Evolutionary conservation across 2,113 vertebrate species (phyloP).

Genomic region (Chloropsis hardwickii): DNA sequence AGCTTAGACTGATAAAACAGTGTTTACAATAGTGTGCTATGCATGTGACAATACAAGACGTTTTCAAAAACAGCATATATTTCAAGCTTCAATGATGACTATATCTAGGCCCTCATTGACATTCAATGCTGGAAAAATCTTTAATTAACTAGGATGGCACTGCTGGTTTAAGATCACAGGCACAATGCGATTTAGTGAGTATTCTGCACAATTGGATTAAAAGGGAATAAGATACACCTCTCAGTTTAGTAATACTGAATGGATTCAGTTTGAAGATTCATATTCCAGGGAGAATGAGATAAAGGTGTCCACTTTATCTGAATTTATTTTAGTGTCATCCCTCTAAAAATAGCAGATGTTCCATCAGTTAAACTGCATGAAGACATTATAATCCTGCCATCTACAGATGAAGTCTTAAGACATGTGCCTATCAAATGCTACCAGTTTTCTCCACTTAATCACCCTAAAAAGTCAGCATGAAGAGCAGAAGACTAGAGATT

Average conservation of each 20-base stretch:
- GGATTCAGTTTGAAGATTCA: background rate
- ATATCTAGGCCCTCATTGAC: conserved; percentile 3
- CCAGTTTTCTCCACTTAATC: background rate
- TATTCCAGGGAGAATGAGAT: background rate
- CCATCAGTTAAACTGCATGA: background rate
- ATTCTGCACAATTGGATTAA: conserved; percentile 40
- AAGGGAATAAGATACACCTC: background rate
- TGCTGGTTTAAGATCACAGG: background rate
- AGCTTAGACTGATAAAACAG: conserved; percentile 35
- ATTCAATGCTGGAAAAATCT: conserved; percentile 14
- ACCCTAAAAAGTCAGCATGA: background rate
- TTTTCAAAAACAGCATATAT: background rate
- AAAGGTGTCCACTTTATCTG: conserved; percentile 3
- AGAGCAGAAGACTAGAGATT: background rate
- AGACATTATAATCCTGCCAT: background rate
- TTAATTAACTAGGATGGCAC: conserved; percentile 32
- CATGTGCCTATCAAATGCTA: background rate
- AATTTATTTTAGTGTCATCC: background rate
- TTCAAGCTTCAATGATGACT: background rate
- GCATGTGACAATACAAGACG: conserved; percentile 23
- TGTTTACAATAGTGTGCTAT: conserved; percentile 27
- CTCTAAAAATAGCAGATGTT: background rate
- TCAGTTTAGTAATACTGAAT: background rate
- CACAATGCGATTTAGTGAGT: conserved; percentile 30
- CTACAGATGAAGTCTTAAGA: background rate